A percentile compares a stretch with the other conserved stretches of the same genome.
phyloP scores from a whole-genome alignment of 2,888 invertebrate genomes.

The Amiota communis region DNA sequence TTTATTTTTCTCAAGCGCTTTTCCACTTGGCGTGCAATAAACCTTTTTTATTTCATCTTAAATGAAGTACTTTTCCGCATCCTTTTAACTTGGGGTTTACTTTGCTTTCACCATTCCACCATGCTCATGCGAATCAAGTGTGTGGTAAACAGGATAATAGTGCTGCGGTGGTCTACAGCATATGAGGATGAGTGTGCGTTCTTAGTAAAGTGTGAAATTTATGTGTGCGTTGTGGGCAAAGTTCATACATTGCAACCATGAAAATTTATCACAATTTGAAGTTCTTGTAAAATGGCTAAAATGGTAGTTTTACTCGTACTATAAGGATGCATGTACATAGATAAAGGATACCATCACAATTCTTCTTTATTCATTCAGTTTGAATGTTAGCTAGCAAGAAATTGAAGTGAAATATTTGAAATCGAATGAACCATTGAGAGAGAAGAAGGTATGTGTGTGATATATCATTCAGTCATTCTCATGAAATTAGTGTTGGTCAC shows the following conservation, averaged over 20 bases:
- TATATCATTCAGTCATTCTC: too few relatives aligned
- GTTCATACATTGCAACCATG: constrained; percentile 61
- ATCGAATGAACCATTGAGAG: too few relatives aligned
- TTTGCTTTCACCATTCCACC: too few relatives aligned
- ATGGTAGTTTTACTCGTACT: too few relatives aligned
- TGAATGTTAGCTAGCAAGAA: too few relatives aligned
- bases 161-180: neutral
- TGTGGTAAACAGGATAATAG: neutral
- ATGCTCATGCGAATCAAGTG: too few relatives aligned
- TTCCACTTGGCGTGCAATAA: constrained; percentile 10
- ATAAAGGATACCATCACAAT: too few relatives aligned
- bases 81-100: neutral
- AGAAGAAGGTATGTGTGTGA: too few relatives aligned
- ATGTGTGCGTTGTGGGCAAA: constrained; percentile 55
- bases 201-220: constrained; percentile 49
- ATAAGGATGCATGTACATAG: too few relatives aligned
- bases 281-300: neutral
- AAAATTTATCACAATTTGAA: constrained; percentile 56
- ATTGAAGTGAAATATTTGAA: too few relatives aligned
- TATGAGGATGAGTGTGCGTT: neutral
- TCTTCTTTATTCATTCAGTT: too few relatives aligned
- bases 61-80: constrained; percentile 16
- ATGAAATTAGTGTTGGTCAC: too few relatives aligned
- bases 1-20: constrained; percentile 31
- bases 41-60: constrained; percentile 24